Base-by-base conservation (phyloP, 2,888 invertebrate species). In the Chrysolina haemoptera region DNA sequence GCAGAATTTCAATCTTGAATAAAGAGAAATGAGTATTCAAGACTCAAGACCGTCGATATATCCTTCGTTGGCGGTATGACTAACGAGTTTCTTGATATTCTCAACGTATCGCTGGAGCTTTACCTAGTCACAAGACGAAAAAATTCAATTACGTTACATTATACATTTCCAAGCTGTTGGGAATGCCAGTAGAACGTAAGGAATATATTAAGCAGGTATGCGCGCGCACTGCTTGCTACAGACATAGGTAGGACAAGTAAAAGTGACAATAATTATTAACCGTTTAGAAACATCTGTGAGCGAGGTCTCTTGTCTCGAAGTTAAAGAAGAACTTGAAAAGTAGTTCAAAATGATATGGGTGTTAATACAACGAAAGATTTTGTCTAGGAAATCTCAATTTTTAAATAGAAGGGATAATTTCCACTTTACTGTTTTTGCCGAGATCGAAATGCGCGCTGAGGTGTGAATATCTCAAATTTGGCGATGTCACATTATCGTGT, bases 181-280 rank as follows among this genome's bases (percentile, higher is more conserved):
- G 11, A 66, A 66, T 48, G 20, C n/a, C 66, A 66, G 12, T 66
- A 53, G 53, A 53, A 53, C 66, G 35, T 14, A 27, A 18, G 8
- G 66, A 66, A 66, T 66, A 50, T 16, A 66, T 66, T 66, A 66
- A 22, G 9, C 18, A 20, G 67, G 65, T 55, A 65, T 65, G 70
- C 65, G 55, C 14, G 40, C 43, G 59, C 55, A 50, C 43, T 20
- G 16, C 40, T 20, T 11, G 35, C 20, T n/a, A 48, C 14, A 20
- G 59, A 41, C 43, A 66, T 62, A 72, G 72, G 72, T 72, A 64
- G 72, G 72, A 48, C 72, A 72, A 72, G 72, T 72, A 72, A 72
- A 72, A 72, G 72, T 72, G 72, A 64, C 68, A 63, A 72, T 68
- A 72, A 68, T 35, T 35, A 35, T 35, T 3, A 68, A 72, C 63